Base-by-base conservation (phyloP, 2,888 invertebrate species). In the Pyralis farinalis region DNA sequence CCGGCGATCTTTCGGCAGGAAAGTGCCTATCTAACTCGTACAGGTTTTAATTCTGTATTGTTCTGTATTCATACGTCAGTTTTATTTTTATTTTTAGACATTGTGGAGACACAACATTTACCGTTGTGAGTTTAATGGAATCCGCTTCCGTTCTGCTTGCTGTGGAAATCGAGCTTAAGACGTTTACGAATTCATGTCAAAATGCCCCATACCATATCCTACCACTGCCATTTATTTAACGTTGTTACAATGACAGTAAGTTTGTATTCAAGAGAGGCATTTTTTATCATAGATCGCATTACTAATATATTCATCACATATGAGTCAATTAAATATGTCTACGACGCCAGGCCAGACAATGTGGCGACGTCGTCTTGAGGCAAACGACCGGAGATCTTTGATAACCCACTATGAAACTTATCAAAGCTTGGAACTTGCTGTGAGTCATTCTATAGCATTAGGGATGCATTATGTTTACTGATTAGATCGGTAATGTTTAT, bases 391-490 rank as follows among this genome's bases (percentile, higher is more conserved):
- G 21, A 38, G 34, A 38, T 42, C 12, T 16, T 11, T 11, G 38
- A 42, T 38, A 42, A 38, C 42, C 34, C 30, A 37, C 21, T 25
- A 20, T 31, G 37, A 21, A 32, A 33, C 31, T 29, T 37, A 37
- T 40, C 40, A 25, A 27, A 2, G 16, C 16, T 25, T 25, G n/a
- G 7, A 8, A 8, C 25, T 25, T 5, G 8, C 7, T 25, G 7
- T 37, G 30, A 29, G 7, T 37, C 37, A 37, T 30, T n/a, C 3
- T n/a, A 20, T 20, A 8, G 28, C 29, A 10, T 28, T 10, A 12
- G 11, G 3, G 7, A 25, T 25, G 30, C 22, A 30, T 37, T 37
- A 30, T 37, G 37, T 30, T 21, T 37, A 16, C 30, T 30, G 37
- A 37, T 37, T 30, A 30, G 20, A 36, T 9, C 16, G 4, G 11